Percentiles rank a stretch among this genome's conserved stretches.
Evolutionary conservation across 2,797 vertebrate species (phyloP).

Genomic region (Tarsius wallacei): DNA sequence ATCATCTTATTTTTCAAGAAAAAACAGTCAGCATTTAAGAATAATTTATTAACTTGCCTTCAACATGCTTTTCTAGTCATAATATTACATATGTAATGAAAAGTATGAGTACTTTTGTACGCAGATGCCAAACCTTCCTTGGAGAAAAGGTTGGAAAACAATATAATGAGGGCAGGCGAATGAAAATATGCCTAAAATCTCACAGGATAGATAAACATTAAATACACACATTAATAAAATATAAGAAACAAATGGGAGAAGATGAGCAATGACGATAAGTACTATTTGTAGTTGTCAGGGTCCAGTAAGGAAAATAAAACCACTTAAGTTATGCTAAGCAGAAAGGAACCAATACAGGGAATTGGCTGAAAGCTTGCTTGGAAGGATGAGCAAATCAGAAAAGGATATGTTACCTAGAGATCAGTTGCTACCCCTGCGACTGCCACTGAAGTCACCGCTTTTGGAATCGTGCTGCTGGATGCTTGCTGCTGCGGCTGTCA

Average conservation of each 20-base stretch:
- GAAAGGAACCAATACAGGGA: background rate
- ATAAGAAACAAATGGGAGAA: background rate
- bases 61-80: background rate
- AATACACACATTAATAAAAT: constrained; percentile 45
- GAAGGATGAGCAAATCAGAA: constrained; percentile 42
- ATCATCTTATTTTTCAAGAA: background rate
- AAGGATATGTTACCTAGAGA: background rate
- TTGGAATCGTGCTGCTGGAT: background rate
- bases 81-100: background rate
- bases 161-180: background rate
- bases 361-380: background rate
- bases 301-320: constrained; percentile 1
- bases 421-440: background rate
- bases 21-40: background rate
- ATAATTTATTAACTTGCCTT: constrained; percentile 24
- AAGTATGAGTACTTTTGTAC: background rate
- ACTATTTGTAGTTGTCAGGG: background rate
- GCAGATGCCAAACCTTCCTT: background rate
- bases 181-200: background rate
- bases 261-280: background rate
- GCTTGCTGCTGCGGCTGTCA: background rate
- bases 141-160: constrained; percentile 18
- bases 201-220: background rate
- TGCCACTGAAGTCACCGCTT: background rate
- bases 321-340: background rate